A percentile compares a stretch with the other conserved stretches of the same genome.
Conservation (phyloP, 2,888 invertebrate genomes). For the Anthrax anthrax region DNA sequence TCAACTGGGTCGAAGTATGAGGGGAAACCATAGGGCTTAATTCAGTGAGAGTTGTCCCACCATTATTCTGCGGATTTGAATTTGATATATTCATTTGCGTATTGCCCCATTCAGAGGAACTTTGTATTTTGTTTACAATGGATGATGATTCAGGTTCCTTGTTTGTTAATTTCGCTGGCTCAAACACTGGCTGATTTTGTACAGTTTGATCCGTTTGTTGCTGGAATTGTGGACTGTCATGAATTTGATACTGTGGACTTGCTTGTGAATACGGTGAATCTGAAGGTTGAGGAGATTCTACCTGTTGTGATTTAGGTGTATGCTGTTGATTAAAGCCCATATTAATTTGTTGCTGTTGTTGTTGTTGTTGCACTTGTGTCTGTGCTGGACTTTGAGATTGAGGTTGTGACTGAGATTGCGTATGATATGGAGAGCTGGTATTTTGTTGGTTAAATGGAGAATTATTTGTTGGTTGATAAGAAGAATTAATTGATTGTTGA, state of each 20-base stretch:
- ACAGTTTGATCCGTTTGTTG: background rate
- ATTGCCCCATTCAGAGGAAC: slow-evolving; percentile 6
- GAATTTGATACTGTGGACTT: slow-evolving; percentile 6
- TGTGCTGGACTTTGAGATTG: too few species aligned
- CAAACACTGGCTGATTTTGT: slow-evolving; percentile 1
- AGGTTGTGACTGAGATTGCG: slow-evolving; percentile 19
- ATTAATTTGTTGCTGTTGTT: slow-evolving; percentile 3
- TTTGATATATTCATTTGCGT: slow-evolving; percentile 5
- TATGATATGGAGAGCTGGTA: slow-evolving; percentile 15
- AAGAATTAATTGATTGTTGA: slow-evolving; percentile 37
- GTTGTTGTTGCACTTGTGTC: slow-evolving; percentile 15
- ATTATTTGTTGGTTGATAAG: slow-evolving; percentile 21
- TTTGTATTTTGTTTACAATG: slow-evolving; percentile 6
- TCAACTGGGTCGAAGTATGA: slow-evolving; percentile 6
- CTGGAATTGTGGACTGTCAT: slow-evolving; percentile 5
- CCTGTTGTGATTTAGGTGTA: slow-evolving; percentile 17
- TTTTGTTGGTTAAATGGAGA: slow-evolving; percentile 16
- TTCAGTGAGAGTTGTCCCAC: background rate
- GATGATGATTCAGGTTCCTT: background rate
- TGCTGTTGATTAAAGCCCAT: slow-evolving; percentile 1
- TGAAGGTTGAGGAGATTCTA: slow-evolving; percentile 18
- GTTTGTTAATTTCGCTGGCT: slow-evolving; percentile 7
- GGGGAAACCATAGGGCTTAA: background rate
- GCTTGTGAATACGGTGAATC: slow-evolving; percentile 14
- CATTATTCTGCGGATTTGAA: background rate